A percentile compares a stretch with the other conserved stretches of the same genome.
Evolutionary conservation across 30 jellyfish, hydroid and myxozoan species (phyloP).

Genomic region (Nemopilema nomurai): DNA sequence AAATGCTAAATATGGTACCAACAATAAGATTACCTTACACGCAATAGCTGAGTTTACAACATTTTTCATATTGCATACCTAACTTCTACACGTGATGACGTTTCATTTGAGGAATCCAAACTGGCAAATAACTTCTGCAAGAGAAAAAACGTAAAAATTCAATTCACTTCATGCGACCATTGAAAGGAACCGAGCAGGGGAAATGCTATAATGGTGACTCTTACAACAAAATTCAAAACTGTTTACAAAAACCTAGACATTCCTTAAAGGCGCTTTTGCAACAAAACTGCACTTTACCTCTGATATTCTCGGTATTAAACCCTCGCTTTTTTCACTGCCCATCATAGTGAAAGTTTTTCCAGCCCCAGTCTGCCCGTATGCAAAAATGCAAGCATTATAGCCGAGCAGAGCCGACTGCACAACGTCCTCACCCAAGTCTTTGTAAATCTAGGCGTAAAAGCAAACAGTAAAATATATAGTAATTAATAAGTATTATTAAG

Average conservation of each 20-base stretch:
- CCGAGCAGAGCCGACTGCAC: constrained; percentile 85
- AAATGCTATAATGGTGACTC: no score
- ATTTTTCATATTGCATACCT: constrained; percentile 52
- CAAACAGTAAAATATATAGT: no score
- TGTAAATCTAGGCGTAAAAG: constrained; percentile 56
- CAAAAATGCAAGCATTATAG: constrained; percentile 93
- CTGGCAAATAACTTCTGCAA: constrained; percentile 63
- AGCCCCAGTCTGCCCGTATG: constrained; percentile 97
- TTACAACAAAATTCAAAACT: neutral
- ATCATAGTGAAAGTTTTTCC: constrained; percentile 94
- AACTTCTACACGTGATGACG: constrained; percentile 76
- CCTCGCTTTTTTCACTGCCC: constrained; percentile 66
- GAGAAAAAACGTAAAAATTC: neutral
- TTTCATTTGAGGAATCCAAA: constrained; percentile 45
- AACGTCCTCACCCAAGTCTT: constrained; percentile 81
- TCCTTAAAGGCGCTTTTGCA: neutral
- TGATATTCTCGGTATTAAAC: constrained; percentile 89
- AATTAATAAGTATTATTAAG: no score
- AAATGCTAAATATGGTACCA: no score
- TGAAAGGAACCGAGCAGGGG: neutral
- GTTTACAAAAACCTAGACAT: neutral
- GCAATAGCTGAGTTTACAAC: no score
- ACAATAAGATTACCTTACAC: no score
- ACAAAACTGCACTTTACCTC: constrained; percentile 72
- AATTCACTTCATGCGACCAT: neutral